Evolutionary conservation across 1,140 invertebrate species (phyloP).

Genomic region (Zaprionus ghesquierei): DNA sequence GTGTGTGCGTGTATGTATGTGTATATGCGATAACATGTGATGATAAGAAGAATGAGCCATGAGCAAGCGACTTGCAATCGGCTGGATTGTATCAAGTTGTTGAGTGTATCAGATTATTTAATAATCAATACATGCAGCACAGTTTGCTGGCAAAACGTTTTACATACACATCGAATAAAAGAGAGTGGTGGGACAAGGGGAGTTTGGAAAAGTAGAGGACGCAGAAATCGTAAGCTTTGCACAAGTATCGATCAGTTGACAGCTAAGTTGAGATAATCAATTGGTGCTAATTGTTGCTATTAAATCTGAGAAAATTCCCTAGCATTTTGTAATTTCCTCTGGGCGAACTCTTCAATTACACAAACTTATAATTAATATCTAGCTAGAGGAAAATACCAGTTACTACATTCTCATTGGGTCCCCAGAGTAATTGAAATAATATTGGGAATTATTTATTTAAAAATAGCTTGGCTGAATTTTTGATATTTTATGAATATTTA

Average conservation of each 20-base stretch:
- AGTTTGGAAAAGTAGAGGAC: constrained; percentile 36
- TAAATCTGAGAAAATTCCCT: no score
- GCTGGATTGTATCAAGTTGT: constrained; percentile 31
- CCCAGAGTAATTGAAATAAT: no score
- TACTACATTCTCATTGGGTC: no score
- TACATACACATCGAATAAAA: constrained; percentile 67
- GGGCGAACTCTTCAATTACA: no score
- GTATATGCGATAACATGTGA: not conserved
- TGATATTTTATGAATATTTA: no score
- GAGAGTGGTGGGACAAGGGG: not conserved
- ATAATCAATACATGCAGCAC: constrained; percentile 74
- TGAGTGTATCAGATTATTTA: constrained; percentile 62
- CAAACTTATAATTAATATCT: no score
- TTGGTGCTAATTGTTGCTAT: not conserved
- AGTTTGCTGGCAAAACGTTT: constrained; percentile 62
- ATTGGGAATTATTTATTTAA: no score
- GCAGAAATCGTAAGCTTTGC: constrained; percentile 33
- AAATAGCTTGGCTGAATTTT: no score
- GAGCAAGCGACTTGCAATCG: constrained; percentile 26
- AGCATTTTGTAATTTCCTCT: not conserved
- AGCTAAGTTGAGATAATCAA: not conserved
- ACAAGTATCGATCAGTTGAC: constrained; percentile 42
- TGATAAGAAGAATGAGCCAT: constrained; percentile 12
- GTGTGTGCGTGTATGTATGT: constrained; percentile 16
- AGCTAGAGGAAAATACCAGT: no score